Conservation (phyloP, 2,888 invertebrate genomes). For the Thecophora atra region DNA sequence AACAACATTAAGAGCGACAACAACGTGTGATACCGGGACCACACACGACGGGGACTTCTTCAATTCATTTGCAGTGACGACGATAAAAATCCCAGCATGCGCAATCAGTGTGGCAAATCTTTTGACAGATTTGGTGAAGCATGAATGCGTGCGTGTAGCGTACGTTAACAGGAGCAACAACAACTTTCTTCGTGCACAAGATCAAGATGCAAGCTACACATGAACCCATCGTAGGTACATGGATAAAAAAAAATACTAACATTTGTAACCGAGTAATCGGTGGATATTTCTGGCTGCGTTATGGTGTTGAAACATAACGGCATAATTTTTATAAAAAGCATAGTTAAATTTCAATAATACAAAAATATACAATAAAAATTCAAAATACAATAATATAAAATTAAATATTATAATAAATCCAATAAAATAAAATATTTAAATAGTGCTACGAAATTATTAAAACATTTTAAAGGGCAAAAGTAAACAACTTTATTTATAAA, state of each 20-base stretch:
- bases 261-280: no score
- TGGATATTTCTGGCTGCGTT: no score
- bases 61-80: constrained; percentile 18
- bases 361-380: no score
- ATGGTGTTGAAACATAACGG: no score
- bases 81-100: constrained; percentile 35
- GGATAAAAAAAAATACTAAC: not conserved
- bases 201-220: not conserved
- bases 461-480: no score
- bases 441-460: no score
- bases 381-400: no score
- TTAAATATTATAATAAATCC: no score
- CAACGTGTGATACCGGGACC: constrained; percentile 27
- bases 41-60: constrained; percentile 28
- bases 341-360: no score
- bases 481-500: no score
- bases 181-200: not conserved
- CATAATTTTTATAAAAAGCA: no score
- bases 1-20: not conserved
- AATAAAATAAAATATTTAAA: no score
- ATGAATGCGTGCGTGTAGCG: not conserved
- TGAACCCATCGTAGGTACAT: not conserved
- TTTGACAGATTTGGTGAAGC: constrained; percentile 33
- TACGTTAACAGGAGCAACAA: constrained; percentile 45
- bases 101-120: constrained; percentile 34